These are phyloP conservation scores for Phocides pigmalion DNA, from an alignment of 1,140 invertebrate genomes.

Conservation along the genomic window DNA sequence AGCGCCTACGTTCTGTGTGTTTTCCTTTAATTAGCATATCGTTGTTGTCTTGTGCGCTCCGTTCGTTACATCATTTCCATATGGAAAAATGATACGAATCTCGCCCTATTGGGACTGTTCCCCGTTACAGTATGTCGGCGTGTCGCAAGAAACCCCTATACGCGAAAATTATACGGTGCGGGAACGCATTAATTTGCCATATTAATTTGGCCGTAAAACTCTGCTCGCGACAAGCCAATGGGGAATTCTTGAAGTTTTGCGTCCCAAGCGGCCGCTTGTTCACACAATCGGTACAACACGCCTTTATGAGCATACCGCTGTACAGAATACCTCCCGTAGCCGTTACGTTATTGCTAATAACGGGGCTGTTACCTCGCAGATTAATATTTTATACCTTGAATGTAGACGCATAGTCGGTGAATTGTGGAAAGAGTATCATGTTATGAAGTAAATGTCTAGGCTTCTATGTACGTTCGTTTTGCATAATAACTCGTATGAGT, in stretches of 20 bases:
- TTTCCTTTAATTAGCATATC: conserved; percentile 83
- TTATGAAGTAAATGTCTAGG: background rate
- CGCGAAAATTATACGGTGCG: conserved; percentile 77
- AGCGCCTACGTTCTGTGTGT: conserved; percentile 62
- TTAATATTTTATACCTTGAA: conserved; percentile 35
- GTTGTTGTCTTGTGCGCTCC: conserved; percentile 77
- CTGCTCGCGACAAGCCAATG: conserved; percentile 73
- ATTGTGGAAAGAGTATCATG: background rate
- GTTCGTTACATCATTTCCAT: conserved; percentile 79
- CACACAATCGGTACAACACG: conserved; percentile 67
- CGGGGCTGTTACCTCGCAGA: conserved; percentile 47
- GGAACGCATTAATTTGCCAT: conserved; percentile 84
- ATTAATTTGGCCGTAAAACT: conserved; percentile 85
- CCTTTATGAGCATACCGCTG: conserved; percentile 65
- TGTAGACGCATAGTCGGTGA: background rate
- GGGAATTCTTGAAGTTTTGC: conserved; percentile 74
- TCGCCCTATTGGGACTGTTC: conserved; percentile 51
- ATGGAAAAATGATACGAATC: conserved; percentile 80
- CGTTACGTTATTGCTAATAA: conserved; percentile 63
- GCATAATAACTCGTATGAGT: too few relatives aligned
- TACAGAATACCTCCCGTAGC: conserved; percentile 60
- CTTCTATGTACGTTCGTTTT: background rate
- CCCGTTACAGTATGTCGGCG: conserved; percentile 51
- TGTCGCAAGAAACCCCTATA: conserved; percentile 74
- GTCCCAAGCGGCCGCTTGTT: conserved; percentile 74